phyloP scores from a whole-genome alignment of 1,140 invertebrate species.

The Ericerus pela region DNA sequence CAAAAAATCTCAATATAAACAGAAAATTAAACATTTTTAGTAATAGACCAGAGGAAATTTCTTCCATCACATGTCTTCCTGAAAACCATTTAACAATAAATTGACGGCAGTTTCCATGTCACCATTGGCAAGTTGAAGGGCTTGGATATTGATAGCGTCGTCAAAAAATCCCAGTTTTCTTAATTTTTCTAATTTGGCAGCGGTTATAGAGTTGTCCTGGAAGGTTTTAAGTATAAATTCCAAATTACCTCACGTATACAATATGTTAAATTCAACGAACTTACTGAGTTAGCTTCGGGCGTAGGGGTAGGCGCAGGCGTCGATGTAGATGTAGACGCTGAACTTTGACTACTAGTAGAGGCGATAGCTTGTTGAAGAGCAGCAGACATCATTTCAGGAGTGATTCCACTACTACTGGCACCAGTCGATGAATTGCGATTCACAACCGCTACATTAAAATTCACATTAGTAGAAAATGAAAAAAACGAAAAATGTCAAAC shows the following conservation, averaged over 20 bases:
- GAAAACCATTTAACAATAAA: constrained; percentile 42
- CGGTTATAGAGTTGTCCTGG: constrained; percentile 13
- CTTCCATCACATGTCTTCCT: no score
- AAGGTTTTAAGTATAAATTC: background rate
- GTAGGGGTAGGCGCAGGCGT: background rate
- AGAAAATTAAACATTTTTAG: no score
- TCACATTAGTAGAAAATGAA: constrained; percentile 30
- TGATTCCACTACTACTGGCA: constrained; percentile 5
- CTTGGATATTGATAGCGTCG: constrained; percentile 68
- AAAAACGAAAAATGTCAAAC: constrained; percentile 18
- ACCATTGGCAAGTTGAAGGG: constrained; percentile 60
- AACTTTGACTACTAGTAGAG: constrained; percentile 9
- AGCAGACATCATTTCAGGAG: constrained; percentile 7
- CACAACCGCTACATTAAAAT: background rate
- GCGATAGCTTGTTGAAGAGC: constrained; percentile 15
- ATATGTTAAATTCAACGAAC: background rate
- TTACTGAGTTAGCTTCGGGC: background rate
- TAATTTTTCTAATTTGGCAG: constrained; percentile 63
- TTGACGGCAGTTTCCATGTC: constrained; percentile 80
- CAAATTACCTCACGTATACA: background rate
- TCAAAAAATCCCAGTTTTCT: constrained; percentile 75
- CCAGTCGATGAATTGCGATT: constrained; percentile 12
- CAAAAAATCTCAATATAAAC: no score
- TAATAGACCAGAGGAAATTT: no score
- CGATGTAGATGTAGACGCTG: no score